phyloP scores from a whole-genome alignment of 2,888 invertebrate species.

The Scaptomyza parva region DNA sequence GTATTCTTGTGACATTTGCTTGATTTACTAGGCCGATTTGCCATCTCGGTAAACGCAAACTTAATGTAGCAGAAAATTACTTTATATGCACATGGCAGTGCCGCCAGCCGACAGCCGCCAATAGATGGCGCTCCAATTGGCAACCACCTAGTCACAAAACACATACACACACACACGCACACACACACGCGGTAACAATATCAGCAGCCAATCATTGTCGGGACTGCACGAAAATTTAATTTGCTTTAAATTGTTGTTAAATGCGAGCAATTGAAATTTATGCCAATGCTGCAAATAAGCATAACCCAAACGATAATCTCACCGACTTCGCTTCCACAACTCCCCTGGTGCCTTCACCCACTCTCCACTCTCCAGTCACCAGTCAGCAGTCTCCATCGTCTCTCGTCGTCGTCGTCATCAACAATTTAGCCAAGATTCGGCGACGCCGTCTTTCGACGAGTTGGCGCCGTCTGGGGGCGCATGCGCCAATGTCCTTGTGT shows the following conservation, averaged over 20 bases:
- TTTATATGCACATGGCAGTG: conserved; percentile 79
- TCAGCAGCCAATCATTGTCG: conserved; percentile 75
- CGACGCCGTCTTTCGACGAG: conserved; percentile 56
- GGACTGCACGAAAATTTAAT: conserved; percentile 72
- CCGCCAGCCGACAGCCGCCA: conserved; percentile 34
- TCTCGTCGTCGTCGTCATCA: conserved; percentile 61
- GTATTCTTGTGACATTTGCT: not conserved
- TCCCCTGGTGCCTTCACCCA: not conserved
- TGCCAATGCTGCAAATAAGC: conserved; percentile 58
- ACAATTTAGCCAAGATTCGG: conserved; percentile 74
- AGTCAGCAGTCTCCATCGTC: too few relatives aligned
- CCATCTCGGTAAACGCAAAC: conserved; percentile 45
- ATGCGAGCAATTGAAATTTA: conserved; percentile 81
- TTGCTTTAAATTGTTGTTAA: conserved; percentile 80
- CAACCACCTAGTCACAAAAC: conserved; percentile 21
- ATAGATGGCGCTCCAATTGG: conserved; percentile 59
- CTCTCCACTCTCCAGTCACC: too few relatives aligned
- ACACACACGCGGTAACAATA: too few relatives aligned
- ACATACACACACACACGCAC: conserved; percentile 12
- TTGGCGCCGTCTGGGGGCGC: conserved; percentile 79
- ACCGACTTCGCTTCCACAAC: conserved; percentile 17
- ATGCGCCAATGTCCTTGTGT: conserved; percentile 78
- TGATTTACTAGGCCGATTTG: conserved; percentile 28
- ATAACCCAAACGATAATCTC: conserved; percentile 66
- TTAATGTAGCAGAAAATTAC: conserved; percentile 80